Conservation (phyloP, 2,888 invertebrate species). For the Polymixis flavicincta region DNA sequence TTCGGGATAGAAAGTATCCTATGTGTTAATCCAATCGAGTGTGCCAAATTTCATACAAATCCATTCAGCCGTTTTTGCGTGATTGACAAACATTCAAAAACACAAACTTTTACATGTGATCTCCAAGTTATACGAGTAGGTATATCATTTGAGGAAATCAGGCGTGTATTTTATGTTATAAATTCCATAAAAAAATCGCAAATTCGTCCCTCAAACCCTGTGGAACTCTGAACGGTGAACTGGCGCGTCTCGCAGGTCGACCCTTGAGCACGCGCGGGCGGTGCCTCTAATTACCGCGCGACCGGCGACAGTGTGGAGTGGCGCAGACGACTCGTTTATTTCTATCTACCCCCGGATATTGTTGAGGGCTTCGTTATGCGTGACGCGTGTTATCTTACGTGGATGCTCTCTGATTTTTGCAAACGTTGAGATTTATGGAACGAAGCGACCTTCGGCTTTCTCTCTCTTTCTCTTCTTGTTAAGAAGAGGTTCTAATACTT, state of each 20-base stretch:
- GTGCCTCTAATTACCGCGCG: conserved; percentile 77
- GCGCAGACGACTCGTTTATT: conserved; percentile 60
- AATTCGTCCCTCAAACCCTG: background rate
- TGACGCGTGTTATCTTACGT: conserved; percentile 53
- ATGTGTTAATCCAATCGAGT: too few relatives aligned
- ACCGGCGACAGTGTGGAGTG: conserved; percentile 69
- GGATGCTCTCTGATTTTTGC: conserved; percentile 10
- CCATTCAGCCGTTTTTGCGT: too few relatives aligned
- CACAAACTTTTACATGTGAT: background rate
- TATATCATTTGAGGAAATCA: background rate
- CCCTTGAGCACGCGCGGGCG: conserved; percentile 68
- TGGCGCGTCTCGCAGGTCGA: conserved; percentile 52
- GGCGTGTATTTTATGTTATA: background rate
- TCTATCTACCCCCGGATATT: conserved; percentile 59
- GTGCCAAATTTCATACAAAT: too few relatives aligned
- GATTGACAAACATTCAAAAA: too few relatives aligned
- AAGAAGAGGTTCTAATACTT: too few relatives aligned
- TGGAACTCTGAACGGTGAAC: conserved; percentile 50
- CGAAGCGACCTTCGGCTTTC: too few relatives aligned
- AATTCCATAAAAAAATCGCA: background rate
- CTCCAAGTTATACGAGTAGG: too few relatives aligned
- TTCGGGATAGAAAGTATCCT: too few relatives aligned
- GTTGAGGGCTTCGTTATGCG: conserved; percentile 64
- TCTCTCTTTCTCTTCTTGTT: too few relatives aligned
- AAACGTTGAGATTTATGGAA: background rate